Base-by-base conservation (phyloP, 2,113 vertebrate species). In the Lipophrys pholis region DNA sequence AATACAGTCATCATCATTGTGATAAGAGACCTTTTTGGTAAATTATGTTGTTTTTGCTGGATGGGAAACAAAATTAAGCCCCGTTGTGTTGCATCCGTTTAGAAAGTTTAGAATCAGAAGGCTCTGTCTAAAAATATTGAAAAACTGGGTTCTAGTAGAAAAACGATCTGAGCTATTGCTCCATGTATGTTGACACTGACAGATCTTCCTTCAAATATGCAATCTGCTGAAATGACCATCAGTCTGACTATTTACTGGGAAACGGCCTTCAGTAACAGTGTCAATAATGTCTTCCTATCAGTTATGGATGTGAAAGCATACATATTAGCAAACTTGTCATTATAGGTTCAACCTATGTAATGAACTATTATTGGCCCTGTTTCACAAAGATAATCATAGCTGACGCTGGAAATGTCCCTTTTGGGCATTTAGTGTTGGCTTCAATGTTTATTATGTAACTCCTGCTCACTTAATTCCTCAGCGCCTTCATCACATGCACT, bases 391-490 rank as follows among this genome's bases (percentile, higher is more conserved):
- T 17, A 16, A 11, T 11, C 3, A 3, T 14, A 9, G 45, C 6
- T 21, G 6, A 55, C 15, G 0, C 30, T 10, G n/a, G 30, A 5
- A 53, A 48, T 41, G 12, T 30, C 10, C 15, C 11, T 30, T 36
- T 1, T 17, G 15, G 11, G 42, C 52, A 11, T 48, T 61, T 60
- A n/a, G 2, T 48, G 48, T 60, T 21, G 5, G n/a, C 5, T 41
- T 55, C 11, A 51, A 11, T 39, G 42, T 30, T 38, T 8, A 64
- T 65, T 73, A 52, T 11, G 21, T 65, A 50, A 35, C 45, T 69
- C 51, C 36, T 62, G 12, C 38, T 21, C 5, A 40, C 64, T 14
- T 73, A 63, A 64, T 42, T 16, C 55, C 7, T 3, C 9, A 30
- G 8, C 36, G 56, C 21, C 15, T 62, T 16, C 11, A 56, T 55